Evolutionary conservation across 2,888 invertebrate species (phyloP), one percentile per base, ranked within the genome.

Genomic region (Melinaea marsaeus): DNA sequence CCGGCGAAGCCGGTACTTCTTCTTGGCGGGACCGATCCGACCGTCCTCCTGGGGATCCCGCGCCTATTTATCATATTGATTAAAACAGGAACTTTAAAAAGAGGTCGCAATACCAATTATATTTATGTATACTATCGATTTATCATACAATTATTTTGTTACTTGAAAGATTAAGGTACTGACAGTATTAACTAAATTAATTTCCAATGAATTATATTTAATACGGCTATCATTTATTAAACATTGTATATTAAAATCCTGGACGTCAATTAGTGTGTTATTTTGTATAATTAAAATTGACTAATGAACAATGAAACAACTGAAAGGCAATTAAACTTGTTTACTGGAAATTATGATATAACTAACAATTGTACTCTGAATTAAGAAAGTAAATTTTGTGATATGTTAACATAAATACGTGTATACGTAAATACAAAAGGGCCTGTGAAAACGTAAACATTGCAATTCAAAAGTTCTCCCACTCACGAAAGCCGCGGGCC

Each of bases 1-100:
- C 93, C 1, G 91, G 91, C 61, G 91, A 91, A 42, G 92, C 92
- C 3, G 91, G 88, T 47, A 88, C 80, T 67, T 90, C 90, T 63
- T 90, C 90, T 68, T 84, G 76, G 75, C 90, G 83, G 72, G 91
- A 92, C 54, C 88, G 78, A 74, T 90, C 90, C 46, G 90, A 90
- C 58, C 88, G 78, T 13, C 85, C 90, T 55, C 88, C 83, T 2
- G 89, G 90, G 32, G 88, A 90, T 9, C 87, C 86, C 22, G 88
- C 86, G 68, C 84, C 88, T 89, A 75, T 63, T 66, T 68, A 65
- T 69, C 65, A 51, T 32, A 32, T 51, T 51, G 51, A 51, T 51
- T 51, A 51, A 51, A 51, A 32, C 51, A 51, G 32, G 9, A 51
- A 32, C 51, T 51, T 7, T 7, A 11, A 9, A 32, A 51, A 9